phyloP scores from a whole-genome alignment of 1,140 invertebrate genomes.

The Lineus longissimus region DNA sequence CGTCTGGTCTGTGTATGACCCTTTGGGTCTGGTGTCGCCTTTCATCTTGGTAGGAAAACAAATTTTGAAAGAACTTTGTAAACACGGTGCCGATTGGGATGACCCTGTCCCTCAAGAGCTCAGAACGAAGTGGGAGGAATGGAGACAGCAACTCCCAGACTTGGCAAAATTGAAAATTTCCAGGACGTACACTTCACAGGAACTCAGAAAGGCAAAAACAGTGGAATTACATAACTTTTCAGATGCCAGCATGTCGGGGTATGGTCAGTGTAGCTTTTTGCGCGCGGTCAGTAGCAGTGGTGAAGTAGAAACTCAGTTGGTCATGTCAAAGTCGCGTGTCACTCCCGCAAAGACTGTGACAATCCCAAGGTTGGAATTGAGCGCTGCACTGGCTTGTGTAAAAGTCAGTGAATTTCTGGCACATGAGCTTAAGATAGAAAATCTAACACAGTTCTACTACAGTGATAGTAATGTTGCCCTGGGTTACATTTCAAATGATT shows the following conservation, averaged over 20 bases:
- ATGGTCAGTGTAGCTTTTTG: background rate
- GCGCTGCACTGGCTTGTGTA: background rate
- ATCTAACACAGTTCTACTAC: background rate
- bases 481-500: background rate
- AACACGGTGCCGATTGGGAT: background rate
- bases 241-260: background rate
- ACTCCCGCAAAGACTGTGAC: background rate
- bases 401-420: background rate
- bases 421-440: background rate
- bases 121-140: background rate
- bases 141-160: background rate
- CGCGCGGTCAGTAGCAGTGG: no score
- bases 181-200: background rate
- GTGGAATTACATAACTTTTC: background rate
- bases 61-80: background rate
- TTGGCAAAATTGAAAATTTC: background rate
- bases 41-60: background rate
- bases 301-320: background rate
- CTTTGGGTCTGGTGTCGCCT: slow-evolving; percentile 1
- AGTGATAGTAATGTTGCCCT: background rate
- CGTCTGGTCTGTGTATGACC: background rate
- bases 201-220: background rate
- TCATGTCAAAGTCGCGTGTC: background rate
- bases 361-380: background rate
- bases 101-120: background rate